Evolutionary conservation across 2,113 vertebrate genomes (phyloP), one percentile per base, ranked within the genome.

Genomic region (Lagopus leucura): DNA sequence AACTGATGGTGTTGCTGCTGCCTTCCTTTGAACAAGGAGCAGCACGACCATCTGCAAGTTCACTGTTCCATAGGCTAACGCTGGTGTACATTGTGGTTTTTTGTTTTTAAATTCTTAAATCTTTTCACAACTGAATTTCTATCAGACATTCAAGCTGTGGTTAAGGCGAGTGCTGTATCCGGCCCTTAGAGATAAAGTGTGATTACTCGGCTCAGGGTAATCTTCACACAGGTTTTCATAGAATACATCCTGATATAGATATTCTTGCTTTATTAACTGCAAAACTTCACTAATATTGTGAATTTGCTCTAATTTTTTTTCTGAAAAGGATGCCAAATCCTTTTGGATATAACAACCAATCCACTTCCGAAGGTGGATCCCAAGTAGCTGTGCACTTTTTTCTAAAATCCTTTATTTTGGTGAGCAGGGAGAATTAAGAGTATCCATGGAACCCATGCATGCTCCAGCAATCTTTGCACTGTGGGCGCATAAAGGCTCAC

Each of bases 11-110:
- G 8, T 47, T 25, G 93, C 82, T 61, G 3, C 82, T 57, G 2
- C 79, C 90, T 32, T 47, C 8, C 0, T 3, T 80, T 28, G 57
- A 58, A 67, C 36, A 10, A 18, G 12, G 43, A 87, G 50, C 71
- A 2, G 6, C 21, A 0, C 45, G 9, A 52, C 63, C 4, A 0
- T 19, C 3, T 0, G 0, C n/a, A 32, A 5, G 54, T 28, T 22
- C 2, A 1, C 55, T 2, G 2, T 3, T 10, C 18, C 57, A 11
- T 19, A 5, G 50, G 15, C 28, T 11, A 52, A 8, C 1, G 3
- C 84, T 89, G 67, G 6, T 61, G 34, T 32, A 5, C 36, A 34
- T 32, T 42, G 42, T 40, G 40, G 40, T 40, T 38, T 42, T 42
- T 42, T 32, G 21, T 1, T 2, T 10, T 43, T 25, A 12, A 32